A percentile compares a stretch with the other conserved stretches of the same genome.
Conservation (phyloP, 2,888 invertebrate species). For the Clitarchus hookeri region DNA sequence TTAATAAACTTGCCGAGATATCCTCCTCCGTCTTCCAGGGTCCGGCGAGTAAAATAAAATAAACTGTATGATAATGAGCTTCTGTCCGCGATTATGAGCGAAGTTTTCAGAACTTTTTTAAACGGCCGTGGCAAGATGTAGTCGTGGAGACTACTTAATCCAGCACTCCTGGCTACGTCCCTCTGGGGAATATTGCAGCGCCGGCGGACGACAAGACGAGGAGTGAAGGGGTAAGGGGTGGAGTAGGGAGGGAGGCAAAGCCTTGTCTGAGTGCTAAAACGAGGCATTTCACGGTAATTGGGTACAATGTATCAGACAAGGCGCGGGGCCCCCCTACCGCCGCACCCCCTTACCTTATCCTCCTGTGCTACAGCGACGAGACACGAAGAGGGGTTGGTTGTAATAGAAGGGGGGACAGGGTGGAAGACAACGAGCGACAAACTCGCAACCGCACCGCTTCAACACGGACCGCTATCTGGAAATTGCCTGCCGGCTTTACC, state of each 20-base stretch:
- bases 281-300: slow-evolving; percentile 14
- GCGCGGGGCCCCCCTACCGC: background rate
- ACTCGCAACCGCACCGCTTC: too few relatives aligned
- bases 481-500: too few relatives aligned
- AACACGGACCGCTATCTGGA: too few relatives aligned
- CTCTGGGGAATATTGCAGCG: background rate
- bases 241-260: background rate
- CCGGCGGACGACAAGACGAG: background rate
- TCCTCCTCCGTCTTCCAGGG: background rate
- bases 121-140: background rate
- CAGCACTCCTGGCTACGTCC: background rate
- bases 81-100: background rate
- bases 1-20: background rate
- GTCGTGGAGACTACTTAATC: background rate
- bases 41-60: background rate
- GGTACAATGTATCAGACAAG: slow-evolving; percentile 14
- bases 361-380: too few relatives aligned
- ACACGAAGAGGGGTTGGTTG: too few relatives aligned
- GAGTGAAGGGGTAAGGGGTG: background rate
- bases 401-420: too few relatives aligned
- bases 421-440: too few relatives aligned
- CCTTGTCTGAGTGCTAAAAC: background rate
- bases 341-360: background rate
- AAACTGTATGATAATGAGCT: background rate
- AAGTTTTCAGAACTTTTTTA: background rate